Percentiles rank a stretch among this genome's conserved stretches.
phyloP scores from a whole-genome alignment of 2,797 vertebrate species.

The Lates japonicus region DNA sequence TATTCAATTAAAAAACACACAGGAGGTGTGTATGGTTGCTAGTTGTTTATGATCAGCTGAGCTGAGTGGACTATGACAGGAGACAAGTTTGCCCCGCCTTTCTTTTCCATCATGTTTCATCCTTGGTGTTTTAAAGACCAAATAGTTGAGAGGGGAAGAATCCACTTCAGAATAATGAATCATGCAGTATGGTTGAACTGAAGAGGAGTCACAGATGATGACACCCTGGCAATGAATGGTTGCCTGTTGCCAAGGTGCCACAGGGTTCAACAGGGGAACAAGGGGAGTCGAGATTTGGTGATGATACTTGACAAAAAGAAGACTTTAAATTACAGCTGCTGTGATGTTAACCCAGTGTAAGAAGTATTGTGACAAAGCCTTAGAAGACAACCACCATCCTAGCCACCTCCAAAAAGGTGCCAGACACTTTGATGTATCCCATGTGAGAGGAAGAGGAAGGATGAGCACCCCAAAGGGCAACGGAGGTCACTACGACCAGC shows the following conservation, averaged over 20 bases:
- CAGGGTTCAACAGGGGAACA: neutral
- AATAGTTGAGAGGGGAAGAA: slow-evolving; percentile 6
- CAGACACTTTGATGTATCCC: slow-evolving; percentile 71
- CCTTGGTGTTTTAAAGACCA: slow-evolving; percentile 15
- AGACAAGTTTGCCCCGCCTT: slow-evolving; percentile 13
- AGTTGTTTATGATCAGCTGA: slow-evolving; percentile 20
- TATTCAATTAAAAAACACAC: neutral
- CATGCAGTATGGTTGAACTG: slow-evolving; percentile 36
- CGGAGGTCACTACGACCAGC: slow-evolving; percentile 76
- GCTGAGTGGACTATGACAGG: neutral
- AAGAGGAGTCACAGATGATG: slow-evolving; percentile 27
- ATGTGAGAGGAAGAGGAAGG: slow-evolving; percentile 78
- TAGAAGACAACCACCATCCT: slow-evolving; percentile 37
- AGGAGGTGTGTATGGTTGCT: neutral
- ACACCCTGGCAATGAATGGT: slow-evolving; percentile 29
- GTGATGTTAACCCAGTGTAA: slow-evolving; percentile 11
- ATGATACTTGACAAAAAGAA: slow-evolving; percentile 18
- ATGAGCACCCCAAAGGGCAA: slow-evolving; percentile 75
- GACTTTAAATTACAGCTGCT: too few species aligned
- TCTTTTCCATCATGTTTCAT: neutral
- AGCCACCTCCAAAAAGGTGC: slow-evolving; percentile 60
- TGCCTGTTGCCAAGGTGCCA: slow-evolving; percentile 34
- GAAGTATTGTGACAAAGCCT: neutral
- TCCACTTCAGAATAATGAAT: slow-evolving; percentile 41
- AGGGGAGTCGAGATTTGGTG: slow-evolving; percentile 10